A percentile compares a stretch with the other conserved stretches of the same genome.
These are phyloP conservation scores for Burhinus bistriatus DNA, from an alignment of 2,113 vertebrate species.

Conservation along the genomic window DNA sequence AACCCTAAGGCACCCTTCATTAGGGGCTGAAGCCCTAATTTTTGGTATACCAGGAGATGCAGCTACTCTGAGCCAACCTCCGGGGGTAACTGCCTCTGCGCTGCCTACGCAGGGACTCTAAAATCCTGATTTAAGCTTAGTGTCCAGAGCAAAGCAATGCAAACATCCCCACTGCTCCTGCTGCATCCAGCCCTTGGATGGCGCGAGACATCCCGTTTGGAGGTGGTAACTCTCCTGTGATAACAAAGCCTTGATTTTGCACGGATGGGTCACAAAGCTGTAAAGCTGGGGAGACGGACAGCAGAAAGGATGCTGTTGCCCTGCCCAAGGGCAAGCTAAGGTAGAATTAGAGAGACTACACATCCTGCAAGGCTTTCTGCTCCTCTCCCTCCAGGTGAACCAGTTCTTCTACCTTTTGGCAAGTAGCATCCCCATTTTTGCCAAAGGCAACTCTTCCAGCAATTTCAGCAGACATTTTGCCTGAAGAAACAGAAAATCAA, in stretches of 20 bases:
- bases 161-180: neutral
- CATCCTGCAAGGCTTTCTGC: neutral
- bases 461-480: neutral
- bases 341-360: neutral
- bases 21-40: neutral
- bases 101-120: neutral
- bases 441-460: neutral
- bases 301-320: neutral
- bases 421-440: neutral
- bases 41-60: neutral
- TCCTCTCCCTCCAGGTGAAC: neutral
- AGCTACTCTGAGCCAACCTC: neutral
- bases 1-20: neutral
- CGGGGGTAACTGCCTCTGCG: neutral
- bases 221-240: neutral
- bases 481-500: neutral
- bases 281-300: neutral
- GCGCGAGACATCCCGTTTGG: rapidly evolving
- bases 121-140: neutral
- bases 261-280: neutral
- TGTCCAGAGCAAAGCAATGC: neutral
- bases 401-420: neutral
- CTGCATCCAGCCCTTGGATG: neutral
- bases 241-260: neutral
- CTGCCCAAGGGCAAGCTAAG: neutral